Evolutionary conservation across 2,797 vertebrate genomes (phyloP).

Genomic region (Phataginus tricuspis): DNA sequence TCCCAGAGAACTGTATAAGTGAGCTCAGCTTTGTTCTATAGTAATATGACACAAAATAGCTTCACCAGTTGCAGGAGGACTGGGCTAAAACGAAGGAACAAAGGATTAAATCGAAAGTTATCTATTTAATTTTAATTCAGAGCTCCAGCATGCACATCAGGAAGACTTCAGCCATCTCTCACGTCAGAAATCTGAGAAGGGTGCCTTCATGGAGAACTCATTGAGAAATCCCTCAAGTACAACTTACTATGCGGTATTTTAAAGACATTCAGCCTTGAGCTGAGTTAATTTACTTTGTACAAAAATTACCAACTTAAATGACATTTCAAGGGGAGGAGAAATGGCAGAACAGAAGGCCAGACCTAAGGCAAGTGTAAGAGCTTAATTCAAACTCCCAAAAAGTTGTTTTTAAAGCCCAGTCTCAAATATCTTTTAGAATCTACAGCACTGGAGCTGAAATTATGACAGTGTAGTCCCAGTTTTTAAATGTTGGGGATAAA

Average conservation of each 20-base stretch:
- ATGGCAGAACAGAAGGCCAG: not conserved
- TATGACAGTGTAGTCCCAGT: not conserved
- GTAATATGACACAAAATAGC: not conserved
- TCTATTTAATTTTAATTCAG: constrained; percentile 11
- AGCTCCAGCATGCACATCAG: not conserved
- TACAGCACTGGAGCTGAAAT: not conserved
- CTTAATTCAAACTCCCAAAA: constrained; percentile 10
- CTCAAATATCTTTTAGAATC: not conserved
- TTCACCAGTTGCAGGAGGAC: not conserved
- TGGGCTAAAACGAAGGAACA: not conserved
- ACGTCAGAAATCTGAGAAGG: constrained; percentile 37
- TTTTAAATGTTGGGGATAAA: constrained; percentile 22
- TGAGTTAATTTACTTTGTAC: not conserved
- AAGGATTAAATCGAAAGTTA: not conserved
- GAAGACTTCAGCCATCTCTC: not conserved
- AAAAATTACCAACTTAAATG: constrained; percentile 13
- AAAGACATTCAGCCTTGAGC: not conserved
- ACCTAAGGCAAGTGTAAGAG: not conserved
- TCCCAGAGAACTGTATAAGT: not conserved
- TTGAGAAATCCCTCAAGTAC: constrained; percentile 38
- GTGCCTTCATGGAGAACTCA: not conserved
- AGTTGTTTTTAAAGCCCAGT: not conserved
- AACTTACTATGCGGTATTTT: not conserved
- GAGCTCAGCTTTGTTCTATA: not conserved
- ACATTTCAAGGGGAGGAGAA: not conserved